Conservation (phyloP, 2,888 invertebrate species). For the Chymomyza procnemis region DNA sequence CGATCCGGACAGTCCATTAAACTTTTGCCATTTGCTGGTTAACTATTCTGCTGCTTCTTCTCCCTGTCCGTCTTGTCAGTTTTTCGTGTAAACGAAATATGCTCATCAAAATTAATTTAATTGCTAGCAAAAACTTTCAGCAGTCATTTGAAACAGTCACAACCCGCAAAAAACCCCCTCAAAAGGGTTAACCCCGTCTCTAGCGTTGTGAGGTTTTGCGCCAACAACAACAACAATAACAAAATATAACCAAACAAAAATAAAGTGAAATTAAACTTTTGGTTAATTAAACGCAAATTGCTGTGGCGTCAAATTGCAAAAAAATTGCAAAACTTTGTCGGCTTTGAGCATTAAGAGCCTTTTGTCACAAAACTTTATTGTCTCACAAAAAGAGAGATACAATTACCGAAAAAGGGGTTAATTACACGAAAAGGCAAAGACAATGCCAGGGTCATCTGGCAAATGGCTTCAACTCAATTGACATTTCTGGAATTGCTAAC, state of each 20-base stretch:
- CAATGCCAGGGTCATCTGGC: neutral
- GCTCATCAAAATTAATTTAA: constrained; percentile 73
- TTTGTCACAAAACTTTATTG: constrained; percentile 58
- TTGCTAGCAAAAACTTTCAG: constrained; percentile 69
- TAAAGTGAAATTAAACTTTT: constrained; percentile 47
- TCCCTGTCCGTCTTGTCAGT: constrained; percentile 40
- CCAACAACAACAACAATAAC: neutral
- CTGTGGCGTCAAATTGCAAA: constrained; percentile 72
- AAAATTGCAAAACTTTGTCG: constrained; percentile 71
- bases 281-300: constrained; percentile 74
- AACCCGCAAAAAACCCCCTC: neutral
- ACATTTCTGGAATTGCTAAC: constrained; percentile 1
- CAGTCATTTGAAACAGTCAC: constrained; percentile 47
- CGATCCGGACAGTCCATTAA: neutral
- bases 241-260: constrained; percentile 14
- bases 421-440: constrained; percentile 40
- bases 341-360: constrained; percentile 55
- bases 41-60: neutral
- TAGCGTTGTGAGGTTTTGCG: constrained; percentile 62
- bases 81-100: constrained; percentile 15
- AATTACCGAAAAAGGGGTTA: constrained; percentile 55
- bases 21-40: neutral
- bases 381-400: constrained; percentile 46
- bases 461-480: neutral
- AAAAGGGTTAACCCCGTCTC: neutral